Percentiles rank a stretch among this genome's conserved stretches.
These are phyloP conservation scores for Cygnus olor DNA, from an alignment of 2,797 vertebrate species.

Conservation along the genomic window DNA sequence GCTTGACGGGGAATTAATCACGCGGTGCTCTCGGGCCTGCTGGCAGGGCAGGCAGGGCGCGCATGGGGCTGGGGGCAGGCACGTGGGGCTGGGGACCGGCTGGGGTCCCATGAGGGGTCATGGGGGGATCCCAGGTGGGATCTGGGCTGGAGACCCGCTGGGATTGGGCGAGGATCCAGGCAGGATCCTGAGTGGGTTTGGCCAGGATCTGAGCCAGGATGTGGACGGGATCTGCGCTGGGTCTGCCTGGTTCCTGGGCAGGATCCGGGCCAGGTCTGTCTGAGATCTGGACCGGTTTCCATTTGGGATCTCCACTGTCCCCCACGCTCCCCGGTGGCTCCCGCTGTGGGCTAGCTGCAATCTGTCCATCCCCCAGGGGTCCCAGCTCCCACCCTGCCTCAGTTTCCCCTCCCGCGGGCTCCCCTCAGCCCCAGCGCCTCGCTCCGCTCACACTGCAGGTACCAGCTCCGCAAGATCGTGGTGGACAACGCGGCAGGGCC, in stretches of 20 bases:
- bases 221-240: neutral
- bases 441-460: constrained; percentile 72
- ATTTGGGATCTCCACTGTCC: fast-evolving
- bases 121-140: neutral
- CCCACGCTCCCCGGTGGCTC: fast-evolving
- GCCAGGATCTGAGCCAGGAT: neutral
- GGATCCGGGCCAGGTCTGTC: neutral
- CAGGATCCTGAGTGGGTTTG: neutral
- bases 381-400: neutral
- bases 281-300: neutral
- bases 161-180: neutral
- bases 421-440: fast-evolving
- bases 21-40: neutral
- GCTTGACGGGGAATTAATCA: constrained; percentile 72
- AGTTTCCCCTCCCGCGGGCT: neutral
- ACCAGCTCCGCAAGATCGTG: constrained; percentile 92
- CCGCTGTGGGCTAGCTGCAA: neutral
- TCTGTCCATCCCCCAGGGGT: too few relatives aligned
- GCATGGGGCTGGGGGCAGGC: fast-evolving
- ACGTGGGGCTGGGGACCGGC: neutral
- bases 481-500: constrained; percentile 91
- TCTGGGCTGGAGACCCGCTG: neutral
- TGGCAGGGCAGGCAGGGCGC: neutral
- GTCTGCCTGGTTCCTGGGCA: neutral
- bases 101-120: neutral